A percentile compares a stretch with the other conserved stretches of the same genome.
These are phyloP conservation scores for Acanthis flammea DNA, from an alignment of 2,797 vertebrate genomes.

Conservation along the genomic window DNA sequence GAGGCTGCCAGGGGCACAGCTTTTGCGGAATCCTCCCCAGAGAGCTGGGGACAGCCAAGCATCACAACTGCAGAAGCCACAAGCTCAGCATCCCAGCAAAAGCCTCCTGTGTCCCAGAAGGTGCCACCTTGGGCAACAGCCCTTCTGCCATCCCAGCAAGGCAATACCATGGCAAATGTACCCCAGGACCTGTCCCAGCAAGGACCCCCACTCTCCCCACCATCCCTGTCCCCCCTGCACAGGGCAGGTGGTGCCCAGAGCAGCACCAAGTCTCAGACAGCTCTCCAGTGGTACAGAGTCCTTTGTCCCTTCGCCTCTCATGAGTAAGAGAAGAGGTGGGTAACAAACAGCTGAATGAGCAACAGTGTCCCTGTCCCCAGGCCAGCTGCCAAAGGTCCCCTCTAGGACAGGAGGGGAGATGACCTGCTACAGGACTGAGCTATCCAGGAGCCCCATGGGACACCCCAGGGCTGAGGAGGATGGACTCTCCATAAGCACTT, in stretches of 20 bases:
- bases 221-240: no score
- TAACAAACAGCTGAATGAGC: background rate
- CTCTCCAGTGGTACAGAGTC: background rate
- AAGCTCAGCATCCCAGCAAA: constrained; percentile 41
- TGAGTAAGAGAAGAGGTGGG: background rate
- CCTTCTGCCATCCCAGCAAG: background rate
- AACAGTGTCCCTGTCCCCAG: background rate
- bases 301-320: accelerated
- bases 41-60: background rate
- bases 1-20: accelerated
- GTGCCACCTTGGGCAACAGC: background rate
- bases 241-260: background rate
- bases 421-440: background rate
- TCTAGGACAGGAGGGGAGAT: background rate
- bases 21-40: background rate
- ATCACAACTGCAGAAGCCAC: background rate
- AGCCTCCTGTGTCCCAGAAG: background rate
- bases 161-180: background rate
- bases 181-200: background rate
- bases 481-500: constrained; percentile 69
- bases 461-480: background rate
- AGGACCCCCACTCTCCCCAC: no score
- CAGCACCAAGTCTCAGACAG: background rate
- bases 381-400: background rate
- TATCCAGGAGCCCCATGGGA: accelerated